phyloP scores from a whole-genome alignment of 2,888 invertebrate species.

The Norana najaformis region DNA sequence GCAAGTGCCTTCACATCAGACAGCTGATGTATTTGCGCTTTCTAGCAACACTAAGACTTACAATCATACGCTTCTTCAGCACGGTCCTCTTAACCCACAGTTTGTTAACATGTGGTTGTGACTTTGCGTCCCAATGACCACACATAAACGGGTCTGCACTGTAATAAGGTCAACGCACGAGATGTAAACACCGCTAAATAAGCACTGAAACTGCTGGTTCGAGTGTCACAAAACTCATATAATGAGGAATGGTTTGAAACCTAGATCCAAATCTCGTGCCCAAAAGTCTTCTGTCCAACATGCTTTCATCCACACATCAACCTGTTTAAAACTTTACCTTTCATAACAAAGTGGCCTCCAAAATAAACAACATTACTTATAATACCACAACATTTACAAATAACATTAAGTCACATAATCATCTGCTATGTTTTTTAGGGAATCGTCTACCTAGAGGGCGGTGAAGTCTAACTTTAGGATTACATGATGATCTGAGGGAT shows the following conservation, averaged over 20 bases:
- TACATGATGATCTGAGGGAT: too few species aligned
- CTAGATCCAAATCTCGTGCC: neutral
- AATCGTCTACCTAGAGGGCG: neutral
- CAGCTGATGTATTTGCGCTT: too few species aligned
- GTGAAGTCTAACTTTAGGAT: too few species aligned
- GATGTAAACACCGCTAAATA: neutral
- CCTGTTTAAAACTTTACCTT: neutral
- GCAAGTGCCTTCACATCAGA: too few species aligned
- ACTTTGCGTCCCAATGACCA: too few species aligned
- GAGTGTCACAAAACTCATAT: neutral
- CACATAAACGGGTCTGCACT: too few species aligned
- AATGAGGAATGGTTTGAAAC: neutral
- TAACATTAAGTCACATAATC: neutral
- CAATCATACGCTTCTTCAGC: too few species aligned
- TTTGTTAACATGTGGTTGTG: too few species aligned
- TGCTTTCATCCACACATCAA: neutral
- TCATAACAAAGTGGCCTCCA: neutral
- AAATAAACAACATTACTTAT: neutral
- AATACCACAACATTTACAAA: neutral
- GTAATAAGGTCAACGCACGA: neutral
- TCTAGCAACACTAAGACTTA: too few species aligned
- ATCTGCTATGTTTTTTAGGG: neutral
- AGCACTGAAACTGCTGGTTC: neutral
- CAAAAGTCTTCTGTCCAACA: neutral
- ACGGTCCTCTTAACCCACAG: too few species aligned